Evolutionary conservation across 2,797 vertebrate genomes (phyloP), one percentile per base, ranked within the genome.

Genomic region (Sebastes iracundus): DNA sequence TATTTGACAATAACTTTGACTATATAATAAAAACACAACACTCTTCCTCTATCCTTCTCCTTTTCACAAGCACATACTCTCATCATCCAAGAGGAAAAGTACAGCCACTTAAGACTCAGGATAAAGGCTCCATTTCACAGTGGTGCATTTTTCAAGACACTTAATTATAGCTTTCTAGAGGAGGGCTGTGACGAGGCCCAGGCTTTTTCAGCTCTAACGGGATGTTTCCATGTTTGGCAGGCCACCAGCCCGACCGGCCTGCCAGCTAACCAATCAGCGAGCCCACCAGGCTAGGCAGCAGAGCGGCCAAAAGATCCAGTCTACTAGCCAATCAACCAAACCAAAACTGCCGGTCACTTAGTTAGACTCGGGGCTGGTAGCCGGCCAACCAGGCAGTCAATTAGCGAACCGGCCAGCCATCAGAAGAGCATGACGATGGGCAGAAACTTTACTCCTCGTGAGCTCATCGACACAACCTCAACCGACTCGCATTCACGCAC

Each of bases 141-240:
- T 92, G 93, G 90, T 95, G 94, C 93, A 93, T 95, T 96, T 96
- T 95, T 96, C 93, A 95, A 95, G 94, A 95, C 95, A 93, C 93
- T 95, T 96, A 96, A 96, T 96, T 96, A 96, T 95, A 95, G 95
- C 93, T 92, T 96, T 94, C 92, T 94, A 91, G 93, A 93, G 87
- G 91, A 94, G 92, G 80, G 83, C 90, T 90, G 90, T 94, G 93
- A 95, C 85, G 91, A 93, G 93, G 93, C 92, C 94, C 88, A 89
- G 94, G 92, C 91, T 90, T 90, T 93, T 93, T 94, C 89, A 88
- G 93, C 95, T 91, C 83, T 94, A 96, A 96, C 92, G 94, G 93
- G 95, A 95, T 95, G 93, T 96, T 96, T 96, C 96, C 96, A 96
- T 94, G 94, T 93, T 94, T 94, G 95, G 94, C 94, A 90, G 91